Percentiles rank a stretch among this genome's conserved stretches.
These are phyloP conservation scores for Chelidonichthys spinosus DNA, from an alignment of 2,797 vertebrate genomes.

Conservation along the genomic window DNA sequence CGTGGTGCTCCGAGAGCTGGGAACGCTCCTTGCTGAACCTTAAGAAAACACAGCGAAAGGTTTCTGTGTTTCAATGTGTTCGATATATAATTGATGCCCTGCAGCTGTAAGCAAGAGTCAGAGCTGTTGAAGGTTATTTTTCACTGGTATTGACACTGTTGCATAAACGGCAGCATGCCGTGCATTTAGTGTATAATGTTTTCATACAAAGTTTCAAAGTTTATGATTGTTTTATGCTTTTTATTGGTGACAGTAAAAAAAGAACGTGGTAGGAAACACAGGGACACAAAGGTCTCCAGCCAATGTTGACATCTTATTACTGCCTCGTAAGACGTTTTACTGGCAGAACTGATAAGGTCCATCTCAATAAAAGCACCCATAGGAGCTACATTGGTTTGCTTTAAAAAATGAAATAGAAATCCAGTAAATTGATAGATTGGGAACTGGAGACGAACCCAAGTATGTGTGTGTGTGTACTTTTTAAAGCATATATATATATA, in stretches of 20 bases:
- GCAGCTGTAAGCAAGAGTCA: background rate
- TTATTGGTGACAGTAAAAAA: background rate
- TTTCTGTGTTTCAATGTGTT: background rate
- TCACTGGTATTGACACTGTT: background rate
- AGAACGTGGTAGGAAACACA: background rate
- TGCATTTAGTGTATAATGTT: background rate
- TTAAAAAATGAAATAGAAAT: background rate
- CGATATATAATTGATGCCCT: background rate
- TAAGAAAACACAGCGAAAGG: background rate
- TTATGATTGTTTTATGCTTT: background rate
- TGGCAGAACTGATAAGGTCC: background rate
- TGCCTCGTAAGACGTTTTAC: background rate
- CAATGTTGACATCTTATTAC: background rate
- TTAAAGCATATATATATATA: no score
- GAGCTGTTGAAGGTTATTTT: background rate
- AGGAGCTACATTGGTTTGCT: background rate
- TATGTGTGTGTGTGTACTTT: background rate
- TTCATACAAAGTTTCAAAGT: background rate
- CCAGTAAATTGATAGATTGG: background rate
- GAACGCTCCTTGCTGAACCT: conserved; percentile 5
- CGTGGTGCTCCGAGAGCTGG: background rate
- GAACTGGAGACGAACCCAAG: background rate
- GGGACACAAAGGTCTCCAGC: background rate
- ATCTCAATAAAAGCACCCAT: background rate
- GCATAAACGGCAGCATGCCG: background rate